These are phyloP conservation scores for Protonemura montana DNA, from an alignment of 2,888 invertebrate genomes.

Conservation along the genomic window DNA sequence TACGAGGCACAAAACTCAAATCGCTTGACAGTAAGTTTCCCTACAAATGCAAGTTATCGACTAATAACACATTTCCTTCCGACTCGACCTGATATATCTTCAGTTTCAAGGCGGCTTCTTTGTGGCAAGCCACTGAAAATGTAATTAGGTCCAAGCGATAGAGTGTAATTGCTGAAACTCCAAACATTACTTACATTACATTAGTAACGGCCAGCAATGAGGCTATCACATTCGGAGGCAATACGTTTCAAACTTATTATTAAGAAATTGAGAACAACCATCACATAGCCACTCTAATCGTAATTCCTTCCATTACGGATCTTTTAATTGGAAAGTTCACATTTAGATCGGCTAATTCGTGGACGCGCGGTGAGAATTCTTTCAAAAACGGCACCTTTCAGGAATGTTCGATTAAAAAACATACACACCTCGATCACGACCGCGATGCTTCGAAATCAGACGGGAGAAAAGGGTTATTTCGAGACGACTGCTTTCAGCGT, in stretches of 20 bases:
- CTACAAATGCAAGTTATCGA: too few relatives aligned
- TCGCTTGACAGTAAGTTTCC: too few relatives aligned
- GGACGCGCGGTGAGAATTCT: neutral
- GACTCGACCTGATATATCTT: neutral
- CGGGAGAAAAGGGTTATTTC: too few relatives aligned
- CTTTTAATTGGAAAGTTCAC: slow-evolving; percentile 7
- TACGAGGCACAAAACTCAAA: too few relatives aligned
- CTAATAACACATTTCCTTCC: neutral
- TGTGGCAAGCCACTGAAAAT: neutral
- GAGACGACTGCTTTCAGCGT: too few relatives aligned
- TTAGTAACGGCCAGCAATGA: neutral
- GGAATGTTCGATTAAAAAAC: neutral
- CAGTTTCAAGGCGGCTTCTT: neutral
- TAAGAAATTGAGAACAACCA: neutral
- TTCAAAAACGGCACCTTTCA: neutral
- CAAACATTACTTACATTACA: slow-evolving; percentile 12
- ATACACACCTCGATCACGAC: neutral
- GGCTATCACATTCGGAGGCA: neutral
- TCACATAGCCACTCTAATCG: neutral
- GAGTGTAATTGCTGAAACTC: neutral
- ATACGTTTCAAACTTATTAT: neutral
- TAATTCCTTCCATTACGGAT: neutral
- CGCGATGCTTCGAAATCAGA: neutral
- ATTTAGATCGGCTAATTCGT: neutral
- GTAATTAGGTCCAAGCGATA: neutral